Conservation (phyloP, 2,113 vertebrate genomes). For the Sinocyclocheilus maitianheensis region DNA sequence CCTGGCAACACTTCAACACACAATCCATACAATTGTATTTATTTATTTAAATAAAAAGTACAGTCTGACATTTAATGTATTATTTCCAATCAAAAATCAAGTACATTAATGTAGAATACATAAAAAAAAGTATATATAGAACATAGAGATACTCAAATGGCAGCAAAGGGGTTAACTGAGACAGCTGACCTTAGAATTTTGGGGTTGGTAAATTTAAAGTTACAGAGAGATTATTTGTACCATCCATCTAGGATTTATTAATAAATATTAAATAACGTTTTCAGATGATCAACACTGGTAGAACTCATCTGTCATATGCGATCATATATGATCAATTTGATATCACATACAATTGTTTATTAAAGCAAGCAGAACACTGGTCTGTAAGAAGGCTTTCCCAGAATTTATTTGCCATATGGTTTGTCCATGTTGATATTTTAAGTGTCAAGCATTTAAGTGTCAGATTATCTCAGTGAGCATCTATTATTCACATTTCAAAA, state of each 20-base stretch:
- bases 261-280: background rate
- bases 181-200: background rate
- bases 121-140: background rate
- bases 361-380: background rate
- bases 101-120: background rate
- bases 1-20: background rate
- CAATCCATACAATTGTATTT: too few relatives aligned
- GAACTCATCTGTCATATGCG: background rate
- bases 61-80: background rate
- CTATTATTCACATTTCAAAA: background rate
- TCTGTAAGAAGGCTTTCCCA: background rate
- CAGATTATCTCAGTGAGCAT: background rate
- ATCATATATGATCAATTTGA: background rate
- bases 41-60: background rate
- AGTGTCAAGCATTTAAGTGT: background rate
- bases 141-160: background rate
- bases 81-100: background rate
- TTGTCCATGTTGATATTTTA: background rate
- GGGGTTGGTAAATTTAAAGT: slow-evolving; percentile 7
- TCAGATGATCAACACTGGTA: background rate
- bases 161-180: background rate
- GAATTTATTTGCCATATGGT: background rate
- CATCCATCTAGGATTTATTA: slow-evolving; percentile 3
- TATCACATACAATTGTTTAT: background rate
- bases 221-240: background rate